Conservation (phyloP, 30 jellyfish, hydroid and myxozoan genomes). For the Aurelia sp. region DNA sequence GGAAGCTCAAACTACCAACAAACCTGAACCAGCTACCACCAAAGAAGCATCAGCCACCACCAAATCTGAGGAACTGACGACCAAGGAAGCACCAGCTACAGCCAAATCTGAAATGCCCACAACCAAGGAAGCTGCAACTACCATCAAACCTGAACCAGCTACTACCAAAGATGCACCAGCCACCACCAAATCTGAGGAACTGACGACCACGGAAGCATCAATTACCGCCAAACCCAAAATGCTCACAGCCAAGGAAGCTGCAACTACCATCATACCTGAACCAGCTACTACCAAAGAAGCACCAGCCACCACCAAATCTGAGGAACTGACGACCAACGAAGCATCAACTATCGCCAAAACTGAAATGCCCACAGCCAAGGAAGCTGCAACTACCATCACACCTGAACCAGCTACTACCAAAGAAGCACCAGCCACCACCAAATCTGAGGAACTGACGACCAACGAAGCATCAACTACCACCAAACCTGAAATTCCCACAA, state of each 20-base stretch:
- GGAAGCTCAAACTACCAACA: too few species aligned
- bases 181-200: not conserved
- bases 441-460: not conserved
- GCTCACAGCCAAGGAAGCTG: not conserved
- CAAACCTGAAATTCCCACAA: not conserved
- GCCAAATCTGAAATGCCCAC: not conserved
- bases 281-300: conserved; percentile 9
- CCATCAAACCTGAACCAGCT: not conserved
- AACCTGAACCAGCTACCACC: not conserved
- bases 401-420: conserved; percentile 5
- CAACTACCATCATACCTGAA: not conserved
- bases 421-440: not conserved
- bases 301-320: not conserved
- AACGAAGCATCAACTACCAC: not conserved
- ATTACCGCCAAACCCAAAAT: not conserved
- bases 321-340: not conserved
- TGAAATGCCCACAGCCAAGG: not conserved
- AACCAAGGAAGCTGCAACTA: not conserved
- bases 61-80: not conserved
- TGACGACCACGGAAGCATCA: not conserved
- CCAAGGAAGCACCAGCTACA: not conserved
- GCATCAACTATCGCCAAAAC: not conserved
- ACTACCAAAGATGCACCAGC: not conserved
- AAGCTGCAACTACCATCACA: not conserved
- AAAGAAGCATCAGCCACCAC: not conserved